These are phyloP conservation scores for Motacilla alba DNA, from an alignment of 2,113 vertebrate genomes.

Conservation along the genomic window DNA sequence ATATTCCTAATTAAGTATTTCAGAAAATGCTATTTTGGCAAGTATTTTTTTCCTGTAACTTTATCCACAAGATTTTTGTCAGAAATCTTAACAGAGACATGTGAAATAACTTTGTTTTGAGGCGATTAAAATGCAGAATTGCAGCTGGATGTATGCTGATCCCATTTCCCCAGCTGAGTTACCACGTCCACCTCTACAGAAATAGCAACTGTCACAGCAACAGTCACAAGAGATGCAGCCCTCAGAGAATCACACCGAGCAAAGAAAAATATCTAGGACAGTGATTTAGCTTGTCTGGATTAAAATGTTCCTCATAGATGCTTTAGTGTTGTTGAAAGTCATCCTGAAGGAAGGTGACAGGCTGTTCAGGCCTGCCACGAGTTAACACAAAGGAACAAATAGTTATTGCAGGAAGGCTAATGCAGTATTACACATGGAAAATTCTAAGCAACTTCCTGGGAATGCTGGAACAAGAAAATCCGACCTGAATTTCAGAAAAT, in stretches of 20 bases:
- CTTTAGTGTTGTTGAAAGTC: neutral
- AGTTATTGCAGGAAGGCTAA: neutral
- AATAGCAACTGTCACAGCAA: constrained; percentile 18
- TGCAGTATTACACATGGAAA: neutral
- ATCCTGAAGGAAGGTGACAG: neutral
- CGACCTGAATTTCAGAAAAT: neutral
- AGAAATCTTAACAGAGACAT: neutral
- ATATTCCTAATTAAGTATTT: neutral
- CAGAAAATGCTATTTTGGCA: neutral
- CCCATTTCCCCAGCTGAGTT: neutral
- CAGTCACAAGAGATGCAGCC: neutral
- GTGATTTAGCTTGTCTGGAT: constrained; percentile 9
- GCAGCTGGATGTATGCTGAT: neutral
- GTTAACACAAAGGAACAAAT: neutral
- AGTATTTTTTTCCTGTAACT: neutral
- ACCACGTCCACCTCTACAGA: neutral
- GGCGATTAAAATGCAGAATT: neutral
- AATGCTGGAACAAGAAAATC: neutral
- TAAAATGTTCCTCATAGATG: neutral
- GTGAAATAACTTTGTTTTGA: neutral
- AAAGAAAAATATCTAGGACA: constrained; percentile 14
- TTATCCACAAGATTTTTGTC: neutral
- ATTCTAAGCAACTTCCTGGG: neutral
- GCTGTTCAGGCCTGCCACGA: neutral
- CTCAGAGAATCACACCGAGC: neutral